Evolutionary conservation across 2,797 vertebrate genomes (phyloP).

Genomic region (Urosaurus nigricauda): DNA sequence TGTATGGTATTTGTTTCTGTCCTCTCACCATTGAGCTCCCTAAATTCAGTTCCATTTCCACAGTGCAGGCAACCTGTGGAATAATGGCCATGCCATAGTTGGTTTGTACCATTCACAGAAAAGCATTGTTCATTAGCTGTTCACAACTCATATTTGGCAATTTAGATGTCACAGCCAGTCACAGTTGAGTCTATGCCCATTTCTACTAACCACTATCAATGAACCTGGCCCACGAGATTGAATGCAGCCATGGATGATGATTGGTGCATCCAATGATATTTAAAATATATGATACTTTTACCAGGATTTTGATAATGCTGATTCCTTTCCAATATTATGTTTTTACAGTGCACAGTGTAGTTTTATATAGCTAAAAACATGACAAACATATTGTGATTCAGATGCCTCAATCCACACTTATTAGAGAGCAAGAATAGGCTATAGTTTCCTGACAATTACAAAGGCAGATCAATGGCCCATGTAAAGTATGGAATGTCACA

Average conservation of each 20-base stretch:
- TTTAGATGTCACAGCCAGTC: not conserved
- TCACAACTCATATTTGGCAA: not conserved
- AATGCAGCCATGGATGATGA: no score
- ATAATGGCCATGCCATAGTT: not conserved
- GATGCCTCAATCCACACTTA: not conserved
- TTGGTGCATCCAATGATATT: not conserved
- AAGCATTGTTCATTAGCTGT: not conserved
- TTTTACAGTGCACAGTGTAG: conserved; percentile 46
- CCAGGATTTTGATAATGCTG: not conserved
- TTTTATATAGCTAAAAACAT: conserved; percentile 34
- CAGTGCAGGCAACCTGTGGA: not conserved
- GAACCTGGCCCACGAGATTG: not conserved
- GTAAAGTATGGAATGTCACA: not conserved
- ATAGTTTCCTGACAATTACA: not conserved
- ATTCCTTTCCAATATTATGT: conserved; percentile 12
- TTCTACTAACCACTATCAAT: not conserved
- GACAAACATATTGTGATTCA: not conserved
- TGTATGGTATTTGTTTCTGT: not conserved
- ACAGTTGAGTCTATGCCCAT: not conserved
- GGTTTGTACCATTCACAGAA: not conserved
- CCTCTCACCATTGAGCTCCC: not conserved
- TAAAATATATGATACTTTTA: not conserved
- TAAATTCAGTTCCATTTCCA: not conserved
- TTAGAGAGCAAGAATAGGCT: not conserved
- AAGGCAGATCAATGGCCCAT: no score